Conservation (phyloP, 2,888 invertebrate genomes). For the Andrena bucephala region DNA sequence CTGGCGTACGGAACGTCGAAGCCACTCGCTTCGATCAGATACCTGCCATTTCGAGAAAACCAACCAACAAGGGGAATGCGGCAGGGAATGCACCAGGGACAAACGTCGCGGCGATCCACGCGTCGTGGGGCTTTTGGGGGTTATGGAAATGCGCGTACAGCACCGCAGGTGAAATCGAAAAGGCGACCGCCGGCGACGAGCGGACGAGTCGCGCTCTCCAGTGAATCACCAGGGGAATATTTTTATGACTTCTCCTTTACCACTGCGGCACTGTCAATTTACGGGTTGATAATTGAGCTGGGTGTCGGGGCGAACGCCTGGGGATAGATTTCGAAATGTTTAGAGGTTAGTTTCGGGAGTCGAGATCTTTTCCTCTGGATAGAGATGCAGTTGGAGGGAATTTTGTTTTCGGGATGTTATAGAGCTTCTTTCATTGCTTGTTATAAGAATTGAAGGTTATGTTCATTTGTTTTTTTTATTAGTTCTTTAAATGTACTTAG, state of each 20-base stretch:
- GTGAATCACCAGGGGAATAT: constrained; percentile 36
- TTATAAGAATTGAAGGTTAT: neutral
- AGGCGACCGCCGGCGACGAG: constrained; percentile 24
- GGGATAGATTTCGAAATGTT: neutral
- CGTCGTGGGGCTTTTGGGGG: constrained; percentile 18
- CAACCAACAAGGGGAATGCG: neutral
- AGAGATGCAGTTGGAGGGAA: neutral
- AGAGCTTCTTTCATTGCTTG: neutral
- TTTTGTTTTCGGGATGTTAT: neutral
- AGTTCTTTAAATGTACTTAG: neutral
- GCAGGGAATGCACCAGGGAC: constrained; percentile 27
- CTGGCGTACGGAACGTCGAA: neutral
- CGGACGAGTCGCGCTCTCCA: constrained; percentile 19
- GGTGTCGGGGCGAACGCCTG: neutral
- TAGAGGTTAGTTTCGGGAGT: neutral
- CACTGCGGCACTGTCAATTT: neutral
- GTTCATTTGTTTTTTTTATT: too few relatives aligned
- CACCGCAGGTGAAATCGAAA: constrained; percentile 43
- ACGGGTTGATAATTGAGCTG: constrained; percentile 38
- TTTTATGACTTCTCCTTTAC: constrained; percentile 18
- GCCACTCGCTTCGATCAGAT: constrained; percentile 30
- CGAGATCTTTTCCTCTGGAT: neutral
- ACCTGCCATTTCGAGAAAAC: constrained; percentile 28
- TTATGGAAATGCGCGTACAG: constrained; percentile 48
- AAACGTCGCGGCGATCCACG: constrained; percentile 30